Evolutionary conservation across 2,797 vertebrate genomes (phyloP), one percentile per base, ranked within the genome.

Genomic region (Dicrostonyx torquatus): DNA sequence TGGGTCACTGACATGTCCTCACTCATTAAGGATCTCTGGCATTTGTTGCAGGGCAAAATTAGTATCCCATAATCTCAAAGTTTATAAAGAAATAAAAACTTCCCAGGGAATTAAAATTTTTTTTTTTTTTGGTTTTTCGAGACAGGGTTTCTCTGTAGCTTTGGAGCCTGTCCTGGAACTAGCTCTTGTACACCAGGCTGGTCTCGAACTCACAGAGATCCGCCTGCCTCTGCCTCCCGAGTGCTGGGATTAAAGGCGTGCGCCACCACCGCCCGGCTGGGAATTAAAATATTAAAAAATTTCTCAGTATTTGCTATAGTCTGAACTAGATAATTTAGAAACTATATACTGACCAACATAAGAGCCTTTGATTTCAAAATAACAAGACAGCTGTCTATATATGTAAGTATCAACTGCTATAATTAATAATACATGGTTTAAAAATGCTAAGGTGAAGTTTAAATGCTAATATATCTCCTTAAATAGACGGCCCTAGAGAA

Each of bases 301-400:
- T 94, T 78, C 37, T 93, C 78, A 87, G 4, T 70, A 77, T 91
- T 87, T 78, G 79, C 4, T 92, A 2, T 73, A 87, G 14, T 90
- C 29, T 89, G 73, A 75, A 88, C 24, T 66, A 66, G 14, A 12
- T 60, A 94, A 55, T 86, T 96, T 85, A 89, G 45, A 94, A 95
- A 85, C 34, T 75, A 92, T 9, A 83, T 22, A 84, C 20, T 93
- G 43, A 83, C 15, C 58, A 95, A 77, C 70, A 55, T 84, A 84
- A 91, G 26, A 94, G 53, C 10, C 70, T 93, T 60, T 94, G 15
- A 94, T 72, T 97, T 93, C n/a, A 95, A 95, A 64, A 95, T 87
- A 43, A 80, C 5, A 92, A 58, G 22, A 80, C n/a, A 84, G 76
- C 58, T 68, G 76, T 92, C 34, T 91, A 18, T 60, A 91, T 62